These are phyloP conservation scores for Aphodius granarius DNA, from an alignment of 2,888 invertebrate genomes.

Conservation along the genomic window DNA sequence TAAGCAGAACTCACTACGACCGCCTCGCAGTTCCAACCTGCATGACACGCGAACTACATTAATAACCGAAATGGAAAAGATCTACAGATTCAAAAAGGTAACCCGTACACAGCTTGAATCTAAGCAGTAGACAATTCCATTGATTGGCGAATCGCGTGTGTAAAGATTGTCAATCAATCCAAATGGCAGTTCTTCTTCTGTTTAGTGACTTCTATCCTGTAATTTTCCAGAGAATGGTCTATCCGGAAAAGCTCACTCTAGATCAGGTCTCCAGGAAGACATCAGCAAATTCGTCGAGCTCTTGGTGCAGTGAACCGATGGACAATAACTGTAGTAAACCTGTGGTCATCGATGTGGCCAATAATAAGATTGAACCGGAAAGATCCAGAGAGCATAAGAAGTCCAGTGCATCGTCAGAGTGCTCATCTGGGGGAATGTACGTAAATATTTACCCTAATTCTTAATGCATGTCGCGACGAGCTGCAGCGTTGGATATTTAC, in stretches of 20 bases:
- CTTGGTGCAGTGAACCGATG: slow-evolving; percentile 50
- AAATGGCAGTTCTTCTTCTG: neutral
- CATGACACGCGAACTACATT: slow-evolving; percentile 49
- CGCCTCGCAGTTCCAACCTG: slow-evolving; percentile 32
- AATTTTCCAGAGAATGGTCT: slow-evolving; percentile 49
- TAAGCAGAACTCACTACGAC: slow-evolving; percentile 26
- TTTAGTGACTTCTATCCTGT: neutral
- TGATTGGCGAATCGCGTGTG: slow-evolving; percentile 14
- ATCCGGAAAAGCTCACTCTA: slow-evolving; percentile 50
- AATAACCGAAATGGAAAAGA: slow-evolving; percentile 52
- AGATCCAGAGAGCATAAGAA: neutral
- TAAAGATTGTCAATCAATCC: slow-evolving; percentile 5
- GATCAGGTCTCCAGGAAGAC: slow-evolving; percentile 45
- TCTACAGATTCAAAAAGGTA: slow-evolving; percentile 54
- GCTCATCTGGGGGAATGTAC: neutral
- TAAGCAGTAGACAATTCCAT: neutral
- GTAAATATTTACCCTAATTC: neutral
- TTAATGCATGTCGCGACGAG: neutral
- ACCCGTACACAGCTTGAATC: slow-evolving; percentile 23
- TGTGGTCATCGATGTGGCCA: neutral
- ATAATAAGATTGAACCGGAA: slow-evolving; percentile 1
- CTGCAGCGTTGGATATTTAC: neutral
- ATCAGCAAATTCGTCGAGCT: slow-evolving; percentile 40
- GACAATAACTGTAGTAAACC: slow-evolving; percentile 38
- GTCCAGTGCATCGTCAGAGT: neutral